Evolutionary conservation across 2,797 vertebrate species (phyloP).

Genomic region (Chaetodon trifasciatus): DNA sequence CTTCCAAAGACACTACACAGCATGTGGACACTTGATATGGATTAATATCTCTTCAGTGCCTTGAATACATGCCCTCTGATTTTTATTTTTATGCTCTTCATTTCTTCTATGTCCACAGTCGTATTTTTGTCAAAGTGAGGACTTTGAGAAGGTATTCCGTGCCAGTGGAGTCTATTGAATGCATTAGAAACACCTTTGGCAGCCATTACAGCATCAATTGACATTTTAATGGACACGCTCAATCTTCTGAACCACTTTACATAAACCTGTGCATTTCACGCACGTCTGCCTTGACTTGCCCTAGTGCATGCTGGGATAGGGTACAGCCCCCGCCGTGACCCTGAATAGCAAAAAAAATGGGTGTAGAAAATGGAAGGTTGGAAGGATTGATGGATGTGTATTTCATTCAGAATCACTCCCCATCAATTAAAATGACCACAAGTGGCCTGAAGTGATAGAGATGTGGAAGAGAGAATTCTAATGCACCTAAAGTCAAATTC

Average conservation of each 20-base stretch:
- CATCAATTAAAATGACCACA: constrained; percentile 58
- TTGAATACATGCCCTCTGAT: neutral
- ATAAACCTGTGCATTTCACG: constrained; percentile 33
- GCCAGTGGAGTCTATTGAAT: constrained; percentile 3
- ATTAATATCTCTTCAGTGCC: constrained; percentile 19
- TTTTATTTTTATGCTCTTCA: neutral
- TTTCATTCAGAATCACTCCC: constrained; percentile 33
- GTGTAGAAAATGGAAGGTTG: constrained; percentile 26
- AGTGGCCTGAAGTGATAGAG: constrained; percentile 27
- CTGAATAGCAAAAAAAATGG: neutral
- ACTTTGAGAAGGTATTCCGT: neutral
- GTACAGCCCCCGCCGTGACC: constrained; percentile 10
- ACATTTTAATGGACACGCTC: constrained; percentile 34
- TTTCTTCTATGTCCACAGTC: neutral
- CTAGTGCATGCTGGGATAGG: constrained; percentile 39
- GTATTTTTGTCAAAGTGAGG: constrained; percentile 13
- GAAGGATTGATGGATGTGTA: constrained; percentile 35
- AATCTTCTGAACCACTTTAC: constrained; percentile 23
- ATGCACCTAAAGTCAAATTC: constrained; percentile 5
- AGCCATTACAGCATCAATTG: constrained; percentile 24
- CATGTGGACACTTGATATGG: constrained; percentile 27
- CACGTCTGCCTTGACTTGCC: constrained; percentile 1
- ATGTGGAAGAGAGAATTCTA: constrained; percentile 33
- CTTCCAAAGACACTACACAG: constrained; percentile 10
- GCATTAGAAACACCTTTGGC: constrained; percentile 17